Base-by-base conservation (phyloP, 2,113 vertebrate genomes). In the Corythornis vintsioides region DNA sequence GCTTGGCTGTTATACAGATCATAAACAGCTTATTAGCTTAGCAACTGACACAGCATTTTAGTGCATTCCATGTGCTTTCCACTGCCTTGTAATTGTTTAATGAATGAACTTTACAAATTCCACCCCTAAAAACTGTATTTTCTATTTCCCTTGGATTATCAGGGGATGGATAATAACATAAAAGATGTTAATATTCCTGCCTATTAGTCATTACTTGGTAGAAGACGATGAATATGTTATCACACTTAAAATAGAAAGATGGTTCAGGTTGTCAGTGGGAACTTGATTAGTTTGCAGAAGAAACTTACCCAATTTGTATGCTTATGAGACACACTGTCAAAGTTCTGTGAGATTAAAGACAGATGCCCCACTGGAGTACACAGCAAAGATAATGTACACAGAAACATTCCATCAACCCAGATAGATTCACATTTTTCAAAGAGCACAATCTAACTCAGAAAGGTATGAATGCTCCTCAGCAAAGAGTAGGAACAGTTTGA, bases 241-340 rank as follows among this genome's bases (percentile, higher is more conserved):
- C 67, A 65, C 42, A 77, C 59, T 73, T 79, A 93, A 95, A 97
- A 95, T 10, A 86, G 75, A 96, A 97, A 96, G 40, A 94, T 93
- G 65, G 53, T 60, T 95, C 63, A 81, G 43, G 40, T 35, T 97
- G 80, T 93, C 95, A 95, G 72, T 20, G 3, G 80, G 55, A 97
- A 95, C 50, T 92, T 96, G 94, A 97, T 93, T 95, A 89, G 88
- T 81, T 77, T 76, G 13, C 66, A 81, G 90, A 70, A 93, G 73
- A 94, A 97, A 97, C 61, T 93, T 95, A 45, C 35, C 92, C 88
- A 91, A 31, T 95, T 95, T 97, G 47, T 95, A 92, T 90, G 83
- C 85, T 96, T 89, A 91, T 92, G 86, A 97, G 85, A 89, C 86
- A 94, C n/a, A 84, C n/a, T 94, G 88, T 95, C 90, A 94, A 38